Evolutionary conservation across 2,113 vertebrate species (phyloP), one percentile per base, ranked within the genome.

Genomic region (Pterocles orientalis): DNA sequence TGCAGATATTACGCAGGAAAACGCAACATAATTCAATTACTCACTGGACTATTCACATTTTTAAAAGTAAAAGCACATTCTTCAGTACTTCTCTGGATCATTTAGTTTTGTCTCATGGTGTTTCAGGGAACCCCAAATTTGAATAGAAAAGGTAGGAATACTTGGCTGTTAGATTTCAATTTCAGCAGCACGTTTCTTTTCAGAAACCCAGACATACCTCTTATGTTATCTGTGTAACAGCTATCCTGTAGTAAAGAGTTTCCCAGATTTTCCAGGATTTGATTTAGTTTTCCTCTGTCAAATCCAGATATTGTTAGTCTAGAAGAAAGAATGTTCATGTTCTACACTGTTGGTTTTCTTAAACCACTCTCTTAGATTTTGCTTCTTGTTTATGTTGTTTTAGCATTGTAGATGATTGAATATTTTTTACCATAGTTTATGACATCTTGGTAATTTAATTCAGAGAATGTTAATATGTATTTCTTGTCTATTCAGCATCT

Each of bases 401-500:
- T 57, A 41, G 16, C 5, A 21, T 41, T 94, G 33, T 48, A 78
- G 45, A 62, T 64, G 12, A 23, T 24, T 76, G 48, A 66, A 18
- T 82, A 14, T 66, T 82, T 80, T 95, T 91, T 71, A 82, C 45
- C 33, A 53, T 58, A 91, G 41, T 88, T 58, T 61, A 62, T 92
- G n/a, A 43, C 24, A 54, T 76, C 65, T 84, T n/a, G 29, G 56
- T 96, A 95, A 89, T 92, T 66, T 90, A 93, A 92, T 80, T 94
- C 85, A 88, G 43, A 61, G 18, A 77, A 39, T n/a, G 25, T 47
- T 76, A 3, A 3, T 33, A 85, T 88, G 62, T 93, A 93, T 95
- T 97, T 97, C 73, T 84, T 87, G 84, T 92, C 95, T 98, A 94
- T 94, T 95, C 92, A 97, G 83, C 81, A 94, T 86, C 82, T 96